phyloP scores from a whole-genome alignment of 2,113 vertebrate genomes.

The Myiopsitta monachus region DNA sequence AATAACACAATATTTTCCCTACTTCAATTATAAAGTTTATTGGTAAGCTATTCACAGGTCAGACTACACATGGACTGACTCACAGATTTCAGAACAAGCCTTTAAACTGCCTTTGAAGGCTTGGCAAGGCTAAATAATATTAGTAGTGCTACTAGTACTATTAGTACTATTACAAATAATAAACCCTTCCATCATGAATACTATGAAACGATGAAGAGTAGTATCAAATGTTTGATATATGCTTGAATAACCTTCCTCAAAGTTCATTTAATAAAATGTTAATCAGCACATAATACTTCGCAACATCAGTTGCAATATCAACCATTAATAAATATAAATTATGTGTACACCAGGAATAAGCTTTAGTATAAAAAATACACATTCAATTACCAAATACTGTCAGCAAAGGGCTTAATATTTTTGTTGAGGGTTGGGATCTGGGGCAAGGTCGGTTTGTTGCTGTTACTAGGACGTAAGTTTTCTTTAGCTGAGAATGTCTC shows the following conservation, averaged over 20 bases:
- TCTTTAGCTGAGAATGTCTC: not conserved
- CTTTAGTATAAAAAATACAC: not conserved
- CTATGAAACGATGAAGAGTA: not conserved
- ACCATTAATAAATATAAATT: not conserved
- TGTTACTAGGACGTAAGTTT: rapidly evolving
- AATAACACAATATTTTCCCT: not conserved
- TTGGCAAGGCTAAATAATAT: not conserved
- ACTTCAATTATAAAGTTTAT: not conserved
- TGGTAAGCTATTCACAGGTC: not conserved
- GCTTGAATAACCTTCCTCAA: not conserved
- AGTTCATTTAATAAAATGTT: not conserved
- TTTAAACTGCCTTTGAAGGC: not conserved
- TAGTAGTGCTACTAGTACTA: not conserved
- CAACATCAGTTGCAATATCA: not conserved
- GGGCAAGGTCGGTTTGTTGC: not conserved
- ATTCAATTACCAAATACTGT: not conserved
- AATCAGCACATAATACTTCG: not conserved
- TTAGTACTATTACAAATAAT: not conserved
- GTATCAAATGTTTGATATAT: not conserved
- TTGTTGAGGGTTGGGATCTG: not conserved
- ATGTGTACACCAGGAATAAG: not conserved
- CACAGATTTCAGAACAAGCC: not conserved
- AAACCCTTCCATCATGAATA: not conserved
- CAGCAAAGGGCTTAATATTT: not conserved
- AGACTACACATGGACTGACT: not conserved